These are phyloP conservation scores for Epinotia brunnichana DNA, from an alignment of 2,888 invertebrate species.

Conservation along the genomic window DNA sequence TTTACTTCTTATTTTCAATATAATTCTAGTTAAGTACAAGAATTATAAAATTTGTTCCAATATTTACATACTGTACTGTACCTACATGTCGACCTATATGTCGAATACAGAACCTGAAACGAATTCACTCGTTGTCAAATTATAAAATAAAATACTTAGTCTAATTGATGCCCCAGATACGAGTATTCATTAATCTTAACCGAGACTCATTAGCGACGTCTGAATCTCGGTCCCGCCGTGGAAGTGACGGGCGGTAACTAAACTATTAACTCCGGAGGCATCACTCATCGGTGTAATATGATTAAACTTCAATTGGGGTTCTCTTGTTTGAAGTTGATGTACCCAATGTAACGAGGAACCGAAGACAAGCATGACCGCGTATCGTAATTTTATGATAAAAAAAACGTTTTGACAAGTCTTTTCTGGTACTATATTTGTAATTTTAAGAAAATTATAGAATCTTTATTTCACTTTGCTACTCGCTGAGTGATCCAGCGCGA, in stretches of 20 bases:
- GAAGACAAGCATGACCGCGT: not conserved
- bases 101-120: too few species aligned
- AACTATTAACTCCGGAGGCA: not conserved
- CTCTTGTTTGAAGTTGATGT: not conserved
- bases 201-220: not conserved
- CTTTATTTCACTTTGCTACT: not conserved
- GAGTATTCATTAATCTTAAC: not conserved
- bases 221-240: not conserved
- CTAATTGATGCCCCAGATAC: not conserved
- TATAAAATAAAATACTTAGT: too few species aligned
- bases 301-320: slow-evolving; percentile 4
- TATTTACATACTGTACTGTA: too few species aligned
- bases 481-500: not conserved
- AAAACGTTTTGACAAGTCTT: not conserved
- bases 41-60: too few species aligned
- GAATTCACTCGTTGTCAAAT: too few species aligned
- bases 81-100: too few species aligned
- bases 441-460: not conserved
- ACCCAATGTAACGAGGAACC: not conserved
- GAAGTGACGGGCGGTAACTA: not conserved
- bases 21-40: too few species aligned
- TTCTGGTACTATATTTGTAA: not conserved
- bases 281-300: slow-evolving; percentile 7
- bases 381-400: not conserved
- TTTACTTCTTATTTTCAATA: too few species aligned